A percentile compares a stretch with the other conserved stretches of the same genome.
Evolutionary conservation across 1,140 invertebrate genomes (phyloP).

Genomic region (Notospermus geniculatus): DNA sequence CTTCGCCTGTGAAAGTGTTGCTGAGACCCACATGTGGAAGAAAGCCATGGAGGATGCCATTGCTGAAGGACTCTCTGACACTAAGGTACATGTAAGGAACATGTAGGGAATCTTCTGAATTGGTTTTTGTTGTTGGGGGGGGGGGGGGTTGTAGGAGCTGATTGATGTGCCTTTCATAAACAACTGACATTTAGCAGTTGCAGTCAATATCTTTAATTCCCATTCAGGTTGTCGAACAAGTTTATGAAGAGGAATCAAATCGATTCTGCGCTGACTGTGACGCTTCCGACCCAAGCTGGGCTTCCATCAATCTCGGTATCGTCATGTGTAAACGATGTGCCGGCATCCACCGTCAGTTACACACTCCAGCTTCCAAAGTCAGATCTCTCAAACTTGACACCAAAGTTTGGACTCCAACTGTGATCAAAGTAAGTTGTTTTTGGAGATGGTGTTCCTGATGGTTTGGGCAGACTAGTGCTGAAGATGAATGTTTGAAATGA

Average conservation of each 20-base stretch:
- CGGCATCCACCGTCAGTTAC: slow-evolving; percentile 35
- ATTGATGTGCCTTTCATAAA: too few relatives aligned
- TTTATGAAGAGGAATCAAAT: slow-evolving; percentile 41
- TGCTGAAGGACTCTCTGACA: slow-evolving; percentile 40
- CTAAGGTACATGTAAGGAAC: too few relatives aligned
- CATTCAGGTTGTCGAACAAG: slow-evolving; percentile 36
- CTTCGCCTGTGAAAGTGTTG: slow-evolving; percentile 31
- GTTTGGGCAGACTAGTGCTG: too few relatives aligned
- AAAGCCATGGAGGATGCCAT: slow-evolving; percentile 45
- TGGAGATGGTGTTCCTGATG: too few relatives aligned
- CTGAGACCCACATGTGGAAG: slow-evolving; percentile 39
- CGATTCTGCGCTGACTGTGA: slow-evolving; percentile 42
- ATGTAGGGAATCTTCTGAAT: too few relatives aligned
- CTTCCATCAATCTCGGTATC: slow-evolving; percentile 42
- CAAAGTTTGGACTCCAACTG: slow-evolving; percentile 45
- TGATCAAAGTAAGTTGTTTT: slow-evolving; percentile 38
- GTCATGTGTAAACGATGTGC: slow-evolving; percentile 49
- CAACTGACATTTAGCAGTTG: too few relatives aligned
- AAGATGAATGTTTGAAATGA: too few relatives aligned
- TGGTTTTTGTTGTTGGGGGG: too few relatives aligned
- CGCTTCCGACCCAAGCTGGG: slow-evolving; percentile 45
- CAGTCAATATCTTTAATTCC: too few relatives aligned
- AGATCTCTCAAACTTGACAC: slow-evolving; percentile 45
- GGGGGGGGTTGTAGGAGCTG: too few relatives aligned
- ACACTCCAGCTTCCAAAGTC: slow-evolving; percentile 35